A percentile compares a stretch with the other conserved stretches of the same genome.
These are phyloP conservation scores for Nanorana parkeri DNA, from an alignment of 2,113 vertebrate genomes.

Conservation along the genomic window DNA sequence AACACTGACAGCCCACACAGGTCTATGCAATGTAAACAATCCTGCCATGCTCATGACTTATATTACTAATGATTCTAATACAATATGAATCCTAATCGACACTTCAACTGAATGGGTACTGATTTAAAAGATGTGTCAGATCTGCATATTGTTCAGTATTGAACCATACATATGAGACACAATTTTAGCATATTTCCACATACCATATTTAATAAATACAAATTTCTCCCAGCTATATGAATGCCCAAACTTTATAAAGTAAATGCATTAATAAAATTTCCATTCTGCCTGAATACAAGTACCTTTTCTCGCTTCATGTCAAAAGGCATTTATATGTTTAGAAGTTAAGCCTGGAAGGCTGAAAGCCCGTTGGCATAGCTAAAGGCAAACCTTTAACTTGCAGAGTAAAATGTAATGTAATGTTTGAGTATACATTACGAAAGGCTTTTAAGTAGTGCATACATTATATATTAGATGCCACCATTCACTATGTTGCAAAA, in stretches of 20 bases:
- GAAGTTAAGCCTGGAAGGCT: conserved; percentile 37
- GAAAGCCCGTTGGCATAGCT: conserved; percentile 47
- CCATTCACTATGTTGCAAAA: conserved; percentile 29
- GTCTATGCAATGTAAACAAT: no score
- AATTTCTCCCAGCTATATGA: neutral
- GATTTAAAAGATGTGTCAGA: no score
- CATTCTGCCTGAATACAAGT: conserved; percentile 26
- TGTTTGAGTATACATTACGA: conserved; percentile 43
- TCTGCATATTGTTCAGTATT: no score
- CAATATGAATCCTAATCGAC: no score
- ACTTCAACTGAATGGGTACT: no score
- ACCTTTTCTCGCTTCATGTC: conserved; percentile 27
- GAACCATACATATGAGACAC: no score
- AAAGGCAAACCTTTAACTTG: conserved; percentile 39
- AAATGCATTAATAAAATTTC: conserved; percentile 21
- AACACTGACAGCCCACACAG: no score
- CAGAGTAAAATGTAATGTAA: conserved; percentile 49
- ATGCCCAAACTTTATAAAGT: neutral
- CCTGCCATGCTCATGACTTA: no score
- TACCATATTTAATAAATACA: neutral
- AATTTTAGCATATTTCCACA: no score
- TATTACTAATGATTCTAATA: no score
- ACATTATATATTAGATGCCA: conserved; percentile 46
- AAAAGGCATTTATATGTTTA: conserved; percentile 44
- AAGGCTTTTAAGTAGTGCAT: conserved; percentile 46